Percentiles rank a stretch among this genome's conserved stretches.
Evolutionary conservation across 2,888 invertebrate species (phyloP).

Genomic region (Periphyllus acericola): DNA sequence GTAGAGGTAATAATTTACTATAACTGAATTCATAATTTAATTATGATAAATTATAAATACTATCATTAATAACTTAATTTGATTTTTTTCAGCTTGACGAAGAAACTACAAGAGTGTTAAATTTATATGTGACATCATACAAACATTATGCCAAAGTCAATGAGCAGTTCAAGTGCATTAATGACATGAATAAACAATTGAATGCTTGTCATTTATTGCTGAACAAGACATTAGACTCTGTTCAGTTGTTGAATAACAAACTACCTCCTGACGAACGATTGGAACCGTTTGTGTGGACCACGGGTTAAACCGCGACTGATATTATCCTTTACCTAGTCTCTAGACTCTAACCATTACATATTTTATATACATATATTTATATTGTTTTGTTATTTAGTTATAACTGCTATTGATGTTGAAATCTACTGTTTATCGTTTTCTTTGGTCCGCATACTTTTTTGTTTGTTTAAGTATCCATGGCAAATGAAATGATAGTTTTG

Average conservation of each 20-base stretch:
- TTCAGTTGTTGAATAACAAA: constrained; percentile 85
- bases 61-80: constrained; percentile 50
- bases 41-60: neutral
- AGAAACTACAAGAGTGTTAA: constrained; percentile 77
- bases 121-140: constrained; percentile 81
- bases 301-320: constrained; percentile 16
- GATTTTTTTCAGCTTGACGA: constrained; percentile 74
- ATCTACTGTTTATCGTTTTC: neutral
- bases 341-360: neutral
- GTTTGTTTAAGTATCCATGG: constrained; percentile 77
- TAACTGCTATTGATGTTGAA: neutral
- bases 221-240: constrained; percentile 84
- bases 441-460: constrained; percentile 59
- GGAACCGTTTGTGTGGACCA: constrained; percentile 80
- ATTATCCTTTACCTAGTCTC: neutral
- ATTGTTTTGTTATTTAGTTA: constrained; percentile 21
- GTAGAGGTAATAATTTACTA: constrained; percentile 74
- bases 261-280: constrained; percentile 84
- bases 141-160: constrained; percentile 85
- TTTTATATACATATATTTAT: constrained; percentile 3
- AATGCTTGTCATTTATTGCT: constrained; percentile 83
- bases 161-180: constrained; percentile 84
- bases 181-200: constrained; percentile 84
- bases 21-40: neutral
- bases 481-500: constrained; percentile 83